A percentile compares a stretch with the other conserved stretches of the same genome.
Evolutionary conservation across 2,113 vertebrate species (phyloP).

Genomic region (Centropus bengalensis): DNA sequence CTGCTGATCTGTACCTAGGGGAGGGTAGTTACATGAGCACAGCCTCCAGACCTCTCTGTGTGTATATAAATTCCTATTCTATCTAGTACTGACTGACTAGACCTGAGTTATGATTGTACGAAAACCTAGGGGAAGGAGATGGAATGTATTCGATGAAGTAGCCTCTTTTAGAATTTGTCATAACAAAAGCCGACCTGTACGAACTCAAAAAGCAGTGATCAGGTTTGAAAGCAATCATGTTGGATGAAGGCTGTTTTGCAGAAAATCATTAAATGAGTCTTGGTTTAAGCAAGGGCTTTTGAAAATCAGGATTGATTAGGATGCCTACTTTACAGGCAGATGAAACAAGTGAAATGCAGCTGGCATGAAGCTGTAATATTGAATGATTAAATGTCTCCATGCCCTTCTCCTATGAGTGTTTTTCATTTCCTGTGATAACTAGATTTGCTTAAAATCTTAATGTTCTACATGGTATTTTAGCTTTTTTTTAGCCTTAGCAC

Average conservation of each 20-base stretch:
- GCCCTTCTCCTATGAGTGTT: not conserved
- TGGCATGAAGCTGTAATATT: not conserved
- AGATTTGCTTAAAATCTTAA: not conserved
- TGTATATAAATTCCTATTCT: rapidly evolving
- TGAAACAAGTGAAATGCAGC: not conserved
- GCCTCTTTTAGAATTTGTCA: not conserved
- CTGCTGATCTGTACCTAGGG: not conserved
- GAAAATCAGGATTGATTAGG: not conserved
- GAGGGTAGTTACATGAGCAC: rapidly evolving
- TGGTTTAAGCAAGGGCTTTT: not conserved
- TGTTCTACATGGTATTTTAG: not conserved
- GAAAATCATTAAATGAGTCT: not conserved
- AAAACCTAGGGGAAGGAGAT: not conserved
- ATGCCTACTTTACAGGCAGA: not conserved
- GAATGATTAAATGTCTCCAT: not conserved
- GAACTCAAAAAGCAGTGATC: not conserved
- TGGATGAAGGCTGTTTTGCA: not conserved
- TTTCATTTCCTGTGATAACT: not conserved
- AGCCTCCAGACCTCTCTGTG: not conserved
- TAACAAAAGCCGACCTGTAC: not conserved
- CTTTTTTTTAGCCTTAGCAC: not conserved
- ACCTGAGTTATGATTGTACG: rapidly evolving
- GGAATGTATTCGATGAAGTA: not conserved
- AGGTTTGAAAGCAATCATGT: not conserved
- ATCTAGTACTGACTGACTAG: rapidly evolving